Evolutionary conservation across 1,140 invertebrate species (phyloP), one percentile per base, ranked within the genome.

Genomic region (Drosophila lini): DNA sequence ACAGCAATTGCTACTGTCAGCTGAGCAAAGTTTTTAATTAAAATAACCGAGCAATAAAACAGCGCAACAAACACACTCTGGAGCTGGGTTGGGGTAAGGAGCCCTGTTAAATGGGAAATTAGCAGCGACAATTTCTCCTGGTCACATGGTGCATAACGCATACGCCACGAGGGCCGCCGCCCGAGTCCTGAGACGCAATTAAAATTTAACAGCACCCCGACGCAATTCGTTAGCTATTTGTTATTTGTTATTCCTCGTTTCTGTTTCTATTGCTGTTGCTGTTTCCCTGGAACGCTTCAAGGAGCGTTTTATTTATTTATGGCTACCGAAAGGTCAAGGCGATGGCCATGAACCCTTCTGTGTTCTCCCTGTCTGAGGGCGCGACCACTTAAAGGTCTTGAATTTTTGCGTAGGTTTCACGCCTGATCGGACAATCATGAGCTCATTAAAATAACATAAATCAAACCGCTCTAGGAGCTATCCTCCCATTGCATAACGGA

Each of bases 21-120:
- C 64, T 65, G 80, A 67, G 60, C 52, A 89, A 88, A 88, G 80
- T 89, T 88, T 88, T 88, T 88, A 84, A 88, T 89, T 88, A 89
- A 88, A 88, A 88, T 89, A 88, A 89, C 84, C 81, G 61, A 80
- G 84, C 84, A 88, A 88, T 84, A 88, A 89, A 89, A 89, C 68
- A 81, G 77, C 57, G 61, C 83, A 84, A 69, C 75, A 75, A 56
- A 41, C 15, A 73, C 64, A 62, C 34, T n/a, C 13, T 16, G n/a
- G 15, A 16, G 67, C 8, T 2, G 34, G 10, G 7, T 3, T 11
- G 44, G 19, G 22, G 15, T 25, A 15, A 28, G 74, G 34, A 52
- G 36, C 16, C 42, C 28, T 31, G 40, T 28, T 58, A 76, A 76
- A 36, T 61, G 74, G 61, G 16, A 81, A 82, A 83, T 83, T 83